Evolutionary conservation across 2,113 vertebrate species (phyloP).

Genomic region (Atrichornis clamosus): DNA sequence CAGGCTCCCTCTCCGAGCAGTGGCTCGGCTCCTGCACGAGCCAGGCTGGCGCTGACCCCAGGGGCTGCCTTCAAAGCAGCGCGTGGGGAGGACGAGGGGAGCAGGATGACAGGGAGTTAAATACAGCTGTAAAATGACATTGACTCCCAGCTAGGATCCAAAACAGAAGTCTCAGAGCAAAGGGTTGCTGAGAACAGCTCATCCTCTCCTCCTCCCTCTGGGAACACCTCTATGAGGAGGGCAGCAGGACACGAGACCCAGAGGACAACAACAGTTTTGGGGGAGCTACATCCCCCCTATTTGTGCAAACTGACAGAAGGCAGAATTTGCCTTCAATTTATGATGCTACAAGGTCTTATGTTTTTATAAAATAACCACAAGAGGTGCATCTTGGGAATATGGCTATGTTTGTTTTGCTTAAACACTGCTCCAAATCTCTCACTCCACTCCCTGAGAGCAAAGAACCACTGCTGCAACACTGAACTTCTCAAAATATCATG

Average conservation of each 20-base stretch:
- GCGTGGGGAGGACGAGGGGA: not conserved
- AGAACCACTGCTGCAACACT: not conserved
- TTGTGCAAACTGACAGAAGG: not conserved
- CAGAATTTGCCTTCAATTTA: not conserved
- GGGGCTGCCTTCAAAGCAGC: conserved; percentile 34
- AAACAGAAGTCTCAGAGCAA: not conserved
- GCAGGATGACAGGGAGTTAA: conserved; percentile 7
- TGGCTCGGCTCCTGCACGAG: not conserved
- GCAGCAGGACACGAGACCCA: not conserved
- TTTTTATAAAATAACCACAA: not conserved
- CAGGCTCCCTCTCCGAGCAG: not conserved
- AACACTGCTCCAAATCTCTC: not conserved
- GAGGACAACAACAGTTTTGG: not conserved
- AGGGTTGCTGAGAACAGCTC: not conserved
- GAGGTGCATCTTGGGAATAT: not conserved
- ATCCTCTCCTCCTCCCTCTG: not conserved
- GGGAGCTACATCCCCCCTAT: not conserved
- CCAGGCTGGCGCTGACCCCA: not conserved
- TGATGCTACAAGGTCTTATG: not conserved
- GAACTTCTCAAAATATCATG: not conserved
- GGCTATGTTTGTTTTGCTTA: not conserved
- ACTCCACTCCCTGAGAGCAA: not conserved
- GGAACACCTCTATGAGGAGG: rapidly evolving
- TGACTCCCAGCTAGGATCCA: not conserved
- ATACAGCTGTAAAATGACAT: not conserved